Conservation (phyloP, 1,140 invertebrate genomes). For the Tigriopus japonicus region DNA sequence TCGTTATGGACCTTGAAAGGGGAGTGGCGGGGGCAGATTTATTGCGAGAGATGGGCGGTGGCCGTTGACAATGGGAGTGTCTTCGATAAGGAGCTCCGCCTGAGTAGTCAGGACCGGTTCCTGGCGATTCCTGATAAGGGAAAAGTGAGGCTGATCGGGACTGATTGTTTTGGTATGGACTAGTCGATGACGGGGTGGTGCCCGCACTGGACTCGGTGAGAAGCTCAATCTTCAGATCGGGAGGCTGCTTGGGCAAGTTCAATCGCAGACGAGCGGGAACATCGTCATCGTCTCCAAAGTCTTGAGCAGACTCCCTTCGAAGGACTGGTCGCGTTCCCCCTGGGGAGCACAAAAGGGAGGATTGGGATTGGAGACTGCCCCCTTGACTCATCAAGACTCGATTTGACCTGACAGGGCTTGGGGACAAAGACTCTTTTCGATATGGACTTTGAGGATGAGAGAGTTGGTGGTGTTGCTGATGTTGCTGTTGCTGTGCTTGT, state of each 20-base stretch:
- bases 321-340: not conserved
- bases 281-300: not conserved
- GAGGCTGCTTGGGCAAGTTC: not conserved
- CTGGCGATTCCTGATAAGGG: too few relatives aligned
- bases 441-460: too few relatives aligned
- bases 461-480: too few relatives aligned
- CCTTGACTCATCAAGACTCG: too few relatives aligned
- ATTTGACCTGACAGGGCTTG: too few relatives aligned
- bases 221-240: constrained; percentile 3
- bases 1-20: not conserved
- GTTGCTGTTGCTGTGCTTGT: not conserved
- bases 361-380: too few relatives aligned
- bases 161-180: too few relatives aligned
- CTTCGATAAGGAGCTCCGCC: not conserved
- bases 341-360: too few relatives aligned
- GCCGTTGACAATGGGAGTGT: not conserved
- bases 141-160: too few relatives aligned
- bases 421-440: too few relatives aligned
- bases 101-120: too few relatives aligned
- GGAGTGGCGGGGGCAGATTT: constrained; percentile 2
- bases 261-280: not conserved
- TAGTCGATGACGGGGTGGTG: too few relatives aligned
- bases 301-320: constrained; percentile 4
- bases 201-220: not conserved
- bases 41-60: not conserved